Base-by-base conservation (phyloP, 2,797 vertebrate species). In the Picus viridis region DNA sequence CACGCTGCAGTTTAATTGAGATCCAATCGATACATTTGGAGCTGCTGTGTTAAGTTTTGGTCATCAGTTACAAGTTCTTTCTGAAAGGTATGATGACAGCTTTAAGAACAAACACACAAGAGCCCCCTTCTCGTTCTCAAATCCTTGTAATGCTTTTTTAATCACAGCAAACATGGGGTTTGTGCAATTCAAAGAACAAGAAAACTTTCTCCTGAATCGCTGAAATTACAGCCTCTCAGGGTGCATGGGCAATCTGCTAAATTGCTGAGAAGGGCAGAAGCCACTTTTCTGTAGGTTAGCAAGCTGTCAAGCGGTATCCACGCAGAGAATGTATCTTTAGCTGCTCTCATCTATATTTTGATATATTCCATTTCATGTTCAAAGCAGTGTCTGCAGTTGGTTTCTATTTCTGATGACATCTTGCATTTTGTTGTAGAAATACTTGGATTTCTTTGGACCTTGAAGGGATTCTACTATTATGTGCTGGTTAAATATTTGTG, bases 111-210 rank as follows among this genome's bases (percentile, higher is more conserved):
- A 65, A 23, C 6, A 2, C 5, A 6, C 10, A 23, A 12, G 34
- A 18, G 61, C 27, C 4, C 29, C 24, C 20, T 3, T 36, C 1
- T 0, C 8, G 12, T 39, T 41, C 71, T 62, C 45, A 29, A 19
- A 19, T 29, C 29, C 9, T 13, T 58, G 36, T 45, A 9, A 19
- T 26, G 27, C 11, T 3, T 26, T 24, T 68, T 79, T 13, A 30
- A 12, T 36, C 6, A 4, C 27, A 45, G 18, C 2, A 26, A 41
- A 64, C 22, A 26, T 9, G 19, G 11, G 18, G 3, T 63, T 69
- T 86, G 53, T 80, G 78, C 22, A 27, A 9, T 16, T 39, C 45
- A 26, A n/a, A 36, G 56, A 5, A 17, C 30, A 61, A 18, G 32
- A 12, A 24, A 43, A 32, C 2, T 2, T 6, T 18, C 36, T 68